Evolutionary conservation across 2,888 invertebrate genomes (phyloP), one percentile per base, ranked within the genome.

Genomic region (Papilio demoleus): DNA sequence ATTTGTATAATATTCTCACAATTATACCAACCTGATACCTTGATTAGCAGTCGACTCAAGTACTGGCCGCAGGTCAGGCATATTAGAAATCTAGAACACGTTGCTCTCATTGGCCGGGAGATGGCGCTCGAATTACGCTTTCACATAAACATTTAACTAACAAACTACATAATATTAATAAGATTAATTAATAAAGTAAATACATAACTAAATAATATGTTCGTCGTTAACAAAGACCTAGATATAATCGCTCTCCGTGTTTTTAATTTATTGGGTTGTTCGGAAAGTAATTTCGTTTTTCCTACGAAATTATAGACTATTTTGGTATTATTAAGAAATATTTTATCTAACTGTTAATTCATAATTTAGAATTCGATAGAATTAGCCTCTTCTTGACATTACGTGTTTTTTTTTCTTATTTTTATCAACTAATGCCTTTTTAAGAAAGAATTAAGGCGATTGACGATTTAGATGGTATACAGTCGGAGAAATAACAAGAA

Each of bases 11-110:
- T 53, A 53, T 53, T 53, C 53, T 53, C 27, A 24, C 8, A 53
- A 53, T 53, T 27, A 27, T 27, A 53, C 22, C 9, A 8, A 27
- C 8, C 27, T 19, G 27, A 53, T 60, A 60, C 47, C 59, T 62
- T 14, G 27, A 58, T 59, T 59, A 45, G 34, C 9, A 45, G 17
- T 47, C 36, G 12, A 17, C 50, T 50, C 60, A 67, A 50, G 47
- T 59, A 34, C 42, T 31, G 27, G 19, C 36, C 22, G 38, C 50
- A 38, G 56, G 50, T 59, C 45, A 12, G 19, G 9, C 45, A 59
- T 53, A 38, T 24, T 60, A 67, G 50, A 64, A 67, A 67, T 64
- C 60, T 65, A 42, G 64, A 60, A 22, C 40, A 14, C n/a, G 64
- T 42, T n/a, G 63, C 56, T 63, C 58, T 68, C 68, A 56, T 58